Percentiles rank a stretch among this genome's conserved stretches.
These are phyloP conservation scores for Bradypus variegatus DNA, from an alignment of 2,797 vertebrate genomes.

Conservation along the genomic window DNA sequence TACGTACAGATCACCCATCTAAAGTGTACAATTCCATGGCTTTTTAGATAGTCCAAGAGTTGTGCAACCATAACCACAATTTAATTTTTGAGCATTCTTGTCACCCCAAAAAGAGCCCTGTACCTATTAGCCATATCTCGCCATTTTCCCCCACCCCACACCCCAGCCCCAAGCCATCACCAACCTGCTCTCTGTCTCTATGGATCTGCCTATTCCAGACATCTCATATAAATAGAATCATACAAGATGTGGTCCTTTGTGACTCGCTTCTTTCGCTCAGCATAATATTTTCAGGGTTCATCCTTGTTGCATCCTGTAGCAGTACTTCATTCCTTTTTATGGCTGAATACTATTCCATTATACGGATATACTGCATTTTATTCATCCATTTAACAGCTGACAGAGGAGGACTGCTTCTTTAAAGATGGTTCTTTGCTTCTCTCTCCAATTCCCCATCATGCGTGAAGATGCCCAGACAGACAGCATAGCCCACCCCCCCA, in stretches of 20 bases:
- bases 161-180: not conserved
- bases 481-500: not conserved
- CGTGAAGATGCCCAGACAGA: not conserved
- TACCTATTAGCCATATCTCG: not conserved
- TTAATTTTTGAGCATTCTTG: not conserved
- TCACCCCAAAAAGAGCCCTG: not conserved
- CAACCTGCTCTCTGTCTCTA: not conserved
- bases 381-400: not conserved
- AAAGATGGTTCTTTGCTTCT: not conserved
- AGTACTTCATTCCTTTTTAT: not conserved
- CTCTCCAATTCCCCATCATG: not conserved
- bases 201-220: not conserved
- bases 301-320: rapidly evolving
- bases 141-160: not conserved
- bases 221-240: not conserved
- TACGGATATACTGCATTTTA: not conserved
- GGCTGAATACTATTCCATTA: not conserved
- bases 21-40: not conserved
- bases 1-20: not conserved
- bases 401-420: not conserved
- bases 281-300: not conserved
- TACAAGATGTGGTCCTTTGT: not conserved
- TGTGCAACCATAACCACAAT: not conserved
- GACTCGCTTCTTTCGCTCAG: not conserved
- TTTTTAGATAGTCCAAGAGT: not conserved